Percentiles rank a stretch among this genome's conserved stretches.
Conservation (phyloP, 30 jellyfish, hydroid and myxozoan species). For the Phacellophora camtschatica region DNA sequence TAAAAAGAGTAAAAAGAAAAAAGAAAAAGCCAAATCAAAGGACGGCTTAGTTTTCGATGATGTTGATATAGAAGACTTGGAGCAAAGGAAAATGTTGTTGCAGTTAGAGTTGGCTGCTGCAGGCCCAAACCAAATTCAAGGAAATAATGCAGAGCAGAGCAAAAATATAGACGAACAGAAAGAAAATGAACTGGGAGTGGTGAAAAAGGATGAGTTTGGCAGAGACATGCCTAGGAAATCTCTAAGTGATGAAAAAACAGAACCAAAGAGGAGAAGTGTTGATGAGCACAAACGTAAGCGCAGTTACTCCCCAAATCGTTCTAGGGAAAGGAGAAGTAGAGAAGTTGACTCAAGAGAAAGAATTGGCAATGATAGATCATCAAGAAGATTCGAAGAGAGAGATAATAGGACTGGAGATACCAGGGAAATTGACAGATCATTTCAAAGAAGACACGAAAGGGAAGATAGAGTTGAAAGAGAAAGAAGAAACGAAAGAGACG, state of each 20-base stretch:
- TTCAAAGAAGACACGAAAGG: neutral
- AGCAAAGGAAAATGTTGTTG: constrained; percentile 61
- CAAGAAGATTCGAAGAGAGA: neutral
- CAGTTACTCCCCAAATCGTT: too few species aligned
- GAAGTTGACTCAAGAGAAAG: neutral
- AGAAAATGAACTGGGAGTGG: neutral
- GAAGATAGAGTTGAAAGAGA: constrained; percentile 1
- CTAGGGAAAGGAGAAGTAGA: neutral
- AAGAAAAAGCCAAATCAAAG: constrained; percentile 4
- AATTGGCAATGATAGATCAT: neutral
- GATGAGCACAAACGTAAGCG: neutral
- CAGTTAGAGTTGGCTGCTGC: constrained; percentile 80
- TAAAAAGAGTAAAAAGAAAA: constrained; percentile 55
- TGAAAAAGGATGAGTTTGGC: constrained; percentile 45
- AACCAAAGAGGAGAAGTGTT: constrained; percentile 2
- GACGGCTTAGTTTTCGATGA: constrained; percentile 43
- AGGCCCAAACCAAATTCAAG: neutral
- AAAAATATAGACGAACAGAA: neutral
- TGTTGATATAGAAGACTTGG: constrained; percentile 84
- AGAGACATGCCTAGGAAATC: constrained; percentile 32
- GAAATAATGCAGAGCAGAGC: neutral
- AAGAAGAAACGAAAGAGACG: neutral
- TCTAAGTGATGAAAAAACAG: too few species aligned
- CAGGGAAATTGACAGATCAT: neutral
- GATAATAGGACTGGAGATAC: too few species aligned